Conservation (phyloP, 2,888 invertebrate genomes). For the Syrphus vitripennis region DNA sequence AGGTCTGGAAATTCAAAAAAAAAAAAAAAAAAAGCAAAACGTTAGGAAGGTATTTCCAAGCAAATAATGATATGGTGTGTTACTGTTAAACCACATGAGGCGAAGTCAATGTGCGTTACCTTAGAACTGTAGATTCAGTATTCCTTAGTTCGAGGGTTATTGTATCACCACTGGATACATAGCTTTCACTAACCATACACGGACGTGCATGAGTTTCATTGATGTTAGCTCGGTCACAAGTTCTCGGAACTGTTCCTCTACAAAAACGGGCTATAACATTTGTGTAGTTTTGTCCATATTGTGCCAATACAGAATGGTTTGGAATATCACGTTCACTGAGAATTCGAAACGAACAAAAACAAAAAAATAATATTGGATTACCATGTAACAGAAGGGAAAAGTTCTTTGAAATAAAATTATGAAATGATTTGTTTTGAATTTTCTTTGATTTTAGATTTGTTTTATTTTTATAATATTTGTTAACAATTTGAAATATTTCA, state of each 20-base stretch:
- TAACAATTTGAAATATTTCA: neutral
- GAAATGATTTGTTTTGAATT: neutral
- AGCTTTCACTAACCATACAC: constrained; percentile 91
- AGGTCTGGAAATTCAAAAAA: constrained; percentile 84
- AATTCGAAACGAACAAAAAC: neutral
- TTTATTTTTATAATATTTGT: neutral
- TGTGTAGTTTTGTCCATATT: constrained; percentile 86
- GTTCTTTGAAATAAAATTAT: neutral
- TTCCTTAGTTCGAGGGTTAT: constrained; percentile 90
- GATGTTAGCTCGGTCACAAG: constrained; percentile 91
- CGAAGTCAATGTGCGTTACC: constrained; percentile 83
- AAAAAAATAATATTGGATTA: neutral
- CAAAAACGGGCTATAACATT: constrained; percentile 91
- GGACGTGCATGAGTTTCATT: constrained; percentile 84
- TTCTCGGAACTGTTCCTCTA: constrained; percentile 90
- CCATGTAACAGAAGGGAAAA: neutral
- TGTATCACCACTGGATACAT: constrained; percentile 90
- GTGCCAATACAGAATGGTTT: constrained; percentile 78
- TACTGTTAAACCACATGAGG: neutral
- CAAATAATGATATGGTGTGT: neutral
- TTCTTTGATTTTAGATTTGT: neutral
- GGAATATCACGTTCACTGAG: constrained; percentile 80
- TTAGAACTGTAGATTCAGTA: constrained; percentile 91
- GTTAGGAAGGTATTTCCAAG: too few species aligned
- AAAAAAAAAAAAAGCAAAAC: neutral